Evolutionary conservation across 2,113 vertebrate species (phyloP), one percentile per base, ranked within the genome.

Genomic region (Sturnira hondurensis): DNA sequence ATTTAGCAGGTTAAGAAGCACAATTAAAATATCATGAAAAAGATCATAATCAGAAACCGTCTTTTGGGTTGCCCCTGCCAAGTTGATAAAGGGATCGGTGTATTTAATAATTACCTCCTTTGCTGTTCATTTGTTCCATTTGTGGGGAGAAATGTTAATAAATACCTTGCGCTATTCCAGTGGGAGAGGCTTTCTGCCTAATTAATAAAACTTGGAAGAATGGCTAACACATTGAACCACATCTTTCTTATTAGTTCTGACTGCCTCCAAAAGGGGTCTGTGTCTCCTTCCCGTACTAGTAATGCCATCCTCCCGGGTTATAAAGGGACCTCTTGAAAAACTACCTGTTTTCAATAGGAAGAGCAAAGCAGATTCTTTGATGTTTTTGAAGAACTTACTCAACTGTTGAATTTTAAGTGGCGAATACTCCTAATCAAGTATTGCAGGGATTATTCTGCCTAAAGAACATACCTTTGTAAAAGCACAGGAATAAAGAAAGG

Each of bases 1-100:
- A 98, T 99, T 98, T 98, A 98, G 96, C 96, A 98, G 98, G 98
- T 98, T 99, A 98, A 98, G 97, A 98, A 98, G 97, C 96, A 98
- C 98, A 99, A 98, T 99, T 99, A 98, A 98, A 98, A 98, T 98
- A 99, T 98, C 98, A 98, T 97, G 98, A 98, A 98, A 98, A 98
- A 98, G 98, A 99, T 98, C 89, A 85, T 98, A 98, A 99, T 98
- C 98, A 97, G 97, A 98, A 97, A 85, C 96, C 73, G 12, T 98
- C 95, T 96, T 98, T 97, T 96, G 97, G 96, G 97, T 98, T 98
- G 97, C 98, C 97, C 96, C 93, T 98, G 97, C 97, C 97, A 98
- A 97, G 97, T 97, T 98, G 98, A 98, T 98, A 98, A 98, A 98
- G 95, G 98, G 97, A 97, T 97, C 0, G 1, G 94, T 98, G 31